A percentile compares a stretch with the other conserved stretches of the same genome.
phyloP scores from a whole-genome alignment of 2,113 vertebrate genomes.

The Zeus faber region DNA sequence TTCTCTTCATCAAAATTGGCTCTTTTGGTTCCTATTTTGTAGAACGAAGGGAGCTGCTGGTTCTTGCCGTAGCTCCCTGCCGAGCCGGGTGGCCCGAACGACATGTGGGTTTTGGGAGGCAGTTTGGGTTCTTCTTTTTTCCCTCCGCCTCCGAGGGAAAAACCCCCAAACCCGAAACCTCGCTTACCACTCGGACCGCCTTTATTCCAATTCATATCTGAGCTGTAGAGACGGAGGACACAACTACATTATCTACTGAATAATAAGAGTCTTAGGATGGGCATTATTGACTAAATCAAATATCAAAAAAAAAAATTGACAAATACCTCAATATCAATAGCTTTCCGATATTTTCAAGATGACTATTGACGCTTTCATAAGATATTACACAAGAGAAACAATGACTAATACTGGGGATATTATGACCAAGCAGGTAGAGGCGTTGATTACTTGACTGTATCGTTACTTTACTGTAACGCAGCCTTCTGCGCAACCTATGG shows the following conservation, averaged over 20 bases:
- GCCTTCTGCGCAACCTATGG: too few relatives aligned
- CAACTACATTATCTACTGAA: background rate
- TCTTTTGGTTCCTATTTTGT: conserved; percentile 96
- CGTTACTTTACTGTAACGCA: too few relatives aligned
- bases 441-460: too few relatives aligned
- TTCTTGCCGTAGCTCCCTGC: conserved; percentile 81
- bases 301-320: too few relatives aligned
- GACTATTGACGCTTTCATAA: too few relatives aligned
- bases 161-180: conserved; percentile 97
- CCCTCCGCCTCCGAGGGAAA: conserved; percentile 81
- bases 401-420: too few relatives aligned
- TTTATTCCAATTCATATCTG: conserved; percentile 97
- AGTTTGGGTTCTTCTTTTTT: conserved; percentile 91
- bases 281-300: too few relatives aligned
- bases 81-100: conserved; percentile 82
- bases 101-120: conserved; percentile 81
- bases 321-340: too few relatives aligned
- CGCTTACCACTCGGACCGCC: conserved; percentile 91
- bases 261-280: too few relatives aligned
- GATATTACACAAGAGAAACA: too few relatives aligned
- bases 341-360: too few relatives aligned
- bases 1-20: conserved; percentile 98
- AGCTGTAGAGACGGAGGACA: conserved; percentile 15
- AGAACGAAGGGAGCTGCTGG: conserved; percentile 94
- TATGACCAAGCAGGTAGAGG: too few relatives aligned